Evolutionary conservation across 1,140 invertebrate species (phyloP), one percentile per base, ranked within the genome.

Genomic region (Macrotrachela quadricornifera): DNA sequence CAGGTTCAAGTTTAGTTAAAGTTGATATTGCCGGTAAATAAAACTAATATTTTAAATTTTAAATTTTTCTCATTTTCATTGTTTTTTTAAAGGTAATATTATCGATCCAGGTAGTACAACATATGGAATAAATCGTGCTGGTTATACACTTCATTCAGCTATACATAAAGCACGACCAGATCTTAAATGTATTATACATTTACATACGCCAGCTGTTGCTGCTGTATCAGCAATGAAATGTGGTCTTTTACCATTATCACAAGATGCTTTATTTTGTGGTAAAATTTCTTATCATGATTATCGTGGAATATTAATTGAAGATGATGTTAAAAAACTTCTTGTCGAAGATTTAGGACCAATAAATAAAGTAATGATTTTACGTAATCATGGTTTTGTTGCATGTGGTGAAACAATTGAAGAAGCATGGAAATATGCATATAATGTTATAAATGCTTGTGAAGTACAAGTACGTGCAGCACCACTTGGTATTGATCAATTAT

Each of bases 361-460:
- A 59, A 90, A 85, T 65, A 95, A 94, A 74, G 83, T 79, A 61
- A 63, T 99, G 74, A 72, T 99, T 59, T 71, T 97, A 57, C 77
- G 80, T 51, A 94, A 96, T 69, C 84, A 88, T 64, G 92, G 91
- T 55, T 84, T 87, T 36, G 76, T 97, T 0, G 90, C 85, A 66
- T 94, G 90, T 73, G 94, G 91, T 44, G 84, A 85, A 61, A 85
- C 85, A 6, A 78, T 97, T 45, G 91, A 96, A 72, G 92, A 99
- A 72, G 88, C 91, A 10, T 92, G 91, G 71, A 82, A 77, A 71
- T 81, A 85, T 64, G 81, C 86, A 41, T 80, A 79, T 60, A 82
- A 83, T 68, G 76, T 78, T 47, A 79, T 88, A 51, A 69, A 80
- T 54, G 86, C 88, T 13, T 88, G 85, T 67, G 85, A 91, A 70